Evolutionary conservation across 92 coral and sea anemone genomes (phyloP).

Genomic region (Bergia puertoricense): DNA sequence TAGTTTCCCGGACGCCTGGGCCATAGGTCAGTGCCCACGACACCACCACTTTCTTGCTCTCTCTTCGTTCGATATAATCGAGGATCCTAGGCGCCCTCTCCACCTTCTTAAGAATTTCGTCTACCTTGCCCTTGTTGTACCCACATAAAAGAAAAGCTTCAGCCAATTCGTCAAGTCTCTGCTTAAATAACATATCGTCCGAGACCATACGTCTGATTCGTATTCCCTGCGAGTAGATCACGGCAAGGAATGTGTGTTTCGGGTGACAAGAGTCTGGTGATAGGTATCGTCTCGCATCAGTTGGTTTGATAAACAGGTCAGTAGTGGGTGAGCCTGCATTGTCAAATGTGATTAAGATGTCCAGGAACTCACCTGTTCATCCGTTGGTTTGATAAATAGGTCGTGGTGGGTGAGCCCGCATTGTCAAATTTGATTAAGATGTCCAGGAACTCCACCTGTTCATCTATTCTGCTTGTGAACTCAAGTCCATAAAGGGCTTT

Average conservation of each 20-base stretch:
- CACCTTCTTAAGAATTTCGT: constrained; percentile 1
- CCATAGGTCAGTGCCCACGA: too few species aligned
- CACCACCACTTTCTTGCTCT: too few species aligned
- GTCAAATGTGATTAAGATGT: constrained; percentile 28
- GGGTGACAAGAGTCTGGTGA: constrained; percentile 36
- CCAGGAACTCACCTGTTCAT: background rate
- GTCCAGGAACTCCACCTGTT: constrained; percentile 1
- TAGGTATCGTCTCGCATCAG: constrained; percentile 20
- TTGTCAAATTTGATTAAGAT: constrained; percentile 32
- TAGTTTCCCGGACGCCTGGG: too few species aligned
- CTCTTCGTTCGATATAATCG: too few species aligned
- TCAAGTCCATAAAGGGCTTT: too few species aligned
- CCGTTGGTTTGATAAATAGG: constrained; percentile 23
- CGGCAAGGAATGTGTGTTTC: constrained; percentile 20
- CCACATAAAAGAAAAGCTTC: background rate
- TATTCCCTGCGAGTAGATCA: constrained; percentile 28
- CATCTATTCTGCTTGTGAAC: too few species aligned
- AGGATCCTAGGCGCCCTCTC: background rate
- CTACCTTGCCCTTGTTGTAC: background rate
- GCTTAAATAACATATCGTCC: background rate
- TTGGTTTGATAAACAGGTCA: constrained; percentile 27
- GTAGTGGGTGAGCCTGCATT: constrained; percentile 2
- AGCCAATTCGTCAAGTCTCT: constrained; percentile 17
- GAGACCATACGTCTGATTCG: constrained; percentile 21
- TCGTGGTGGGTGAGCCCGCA: constrained; percentile 1